Conservation (phyloP, 2,888 invertebrate genomes). For the Trypoxylon attenuatum region DNA sequence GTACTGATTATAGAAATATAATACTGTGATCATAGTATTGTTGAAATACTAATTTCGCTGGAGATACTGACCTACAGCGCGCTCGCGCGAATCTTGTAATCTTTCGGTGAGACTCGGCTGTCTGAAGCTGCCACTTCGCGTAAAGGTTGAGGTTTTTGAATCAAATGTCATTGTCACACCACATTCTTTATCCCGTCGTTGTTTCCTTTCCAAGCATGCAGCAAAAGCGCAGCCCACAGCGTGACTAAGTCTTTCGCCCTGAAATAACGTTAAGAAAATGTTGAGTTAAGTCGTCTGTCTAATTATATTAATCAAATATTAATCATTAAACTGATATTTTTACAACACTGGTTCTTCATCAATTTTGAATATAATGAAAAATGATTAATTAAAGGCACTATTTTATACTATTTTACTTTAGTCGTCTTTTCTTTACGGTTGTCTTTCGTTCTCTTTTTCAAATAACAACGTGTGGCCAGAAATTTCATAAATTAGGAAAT, state of each 20-base stretch:
- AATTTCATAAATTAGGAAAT: neutral
- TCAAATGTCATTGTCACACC: constrained; percentile 95
- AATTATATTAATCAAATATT: no score
- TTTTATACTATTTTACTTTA: no score
- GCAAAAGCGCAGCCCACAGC: constrained; percentile 99
- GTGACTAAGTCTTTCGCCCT: constrained; percentile 98
- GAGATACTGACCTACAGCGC: constrained; percentile 77
- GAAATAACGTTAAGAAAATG: constrained; percentile 23
- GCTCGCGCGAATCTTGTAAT: constrained; percentile 76
- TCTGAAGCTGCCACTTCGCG: constrained; percentile 93
- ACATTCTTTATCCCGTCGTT: constrained; percentile 97
- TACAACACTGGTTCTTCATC: no score
- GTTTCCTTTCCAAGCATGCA: constrained; percentile 97
- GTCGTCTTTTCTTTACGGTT: no score
- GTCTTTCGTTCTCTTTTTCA: no score
- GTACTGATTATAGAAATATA: no score
- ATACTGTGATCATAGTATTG: neutral
- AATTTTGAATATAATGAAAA: no score
- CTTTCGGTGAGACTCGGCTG: constrained; percentile 89
- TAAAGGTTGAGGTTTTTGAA: constrained; percentile 92
- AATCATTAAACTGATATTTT: no score
- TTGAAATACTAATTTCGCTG: neutral
- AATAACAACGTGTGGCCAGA: no score
- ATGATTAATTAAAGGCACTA: no score
- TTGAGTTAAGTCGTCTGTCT: no score